Base-by-base conservation (phyloP, 1,140 invertebrate genomes). In the Neodiprion pinetum region DNA sequence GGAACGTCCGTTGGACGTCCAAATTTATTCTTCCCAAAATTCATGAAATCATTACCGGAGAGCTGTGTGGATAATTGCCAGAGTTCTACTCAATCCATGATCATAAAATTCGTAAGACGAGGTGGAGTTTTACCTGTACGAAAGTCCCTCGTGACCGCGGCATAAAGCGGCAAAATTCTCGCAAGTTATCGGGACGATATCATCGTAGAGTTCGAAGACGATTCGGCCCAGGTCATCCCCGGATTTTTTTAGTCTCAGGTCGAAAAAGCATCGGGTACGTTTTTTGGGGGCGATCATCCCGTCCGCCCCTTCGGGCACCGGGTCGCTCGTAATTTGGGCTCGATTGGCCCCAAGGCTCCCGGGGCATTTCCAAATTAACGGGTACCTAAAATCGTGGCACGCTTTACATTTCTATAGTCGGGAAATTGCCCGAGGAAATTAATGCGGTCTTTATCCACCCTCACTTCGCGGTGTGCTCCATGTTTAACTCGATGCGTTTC, bases 151-250 rank as follows among this genome's bases (percentile, higher is more conserved):
- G 9, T 75, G 73, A 11, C 91, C 91, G 50, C 83, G 87, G 80
- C 92, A 93, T 47, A 93, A 80, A 28, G 88, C 85, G 74, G 89
- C 84, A 77, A 94, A 94, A 82, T 94, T 94, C 78, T 89, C 87
- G 73, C 92, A 92, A 0, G 92, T 93, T 78, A 86, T 89, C 3
- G 93, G 93, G 9, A 90, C 91, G 67, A 90, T 82, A 81, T 93
- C 91, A 47, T 85, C 82, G 78, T 92, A 94, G 21, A 94, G 82
- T 87, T 93, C 89, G 49, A 92, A 83, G 12, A 90, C 78, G 23
- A 92, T 84, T 68, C 85, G 80, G 14, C 91, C 91, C 28, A 91
- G 81, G 72, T 79, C 83, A 21, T 81, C 77, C 72, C 79, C 78
- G 8, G 80, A 81, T 28, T 77, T 77, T 67, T 70, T 72, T 14